Evolutionary conservation across 2,888 invertebrate species (phyloP).

Genomic region (Cepaea hortensis): DNA sequence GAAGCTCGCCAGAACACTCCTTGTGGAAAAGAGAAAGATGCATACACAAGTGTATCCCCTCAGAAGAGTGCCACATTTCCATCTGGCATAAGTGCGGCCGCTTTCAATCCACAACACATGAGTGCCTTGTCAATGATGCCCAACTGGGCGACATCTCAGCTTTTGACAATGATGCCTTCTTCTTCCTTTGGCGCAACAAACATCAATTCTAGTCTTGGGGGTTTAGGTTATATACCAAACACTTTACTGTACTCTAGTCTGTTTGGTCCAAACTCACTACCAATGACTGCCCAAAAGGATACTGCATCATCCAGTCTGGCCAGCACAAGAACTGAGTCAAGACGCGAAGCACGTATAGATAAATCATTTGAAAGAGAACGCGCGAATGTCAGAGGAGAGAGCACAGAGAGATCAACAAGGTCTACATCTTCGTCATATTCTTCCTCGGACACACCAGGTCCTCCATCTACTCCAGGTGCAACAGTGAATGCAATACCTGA

Average conservation of each 20-base stretch:
- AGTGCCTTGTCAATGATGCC: slow-evolving; percentile 12
- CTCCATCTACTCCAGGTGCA: slow-evolving; percentile 63
- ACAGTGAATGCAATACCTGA: neutral
- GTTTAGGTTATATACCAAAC: slow-evolving; percentile 39
- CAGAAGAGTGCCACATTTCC: neutral
- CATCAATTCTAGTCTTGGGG: neutral
- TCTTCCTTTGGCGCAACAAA: slow-evolving; percentile 14
- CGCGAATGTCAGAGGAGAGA: slow-evolving; percentile 8
- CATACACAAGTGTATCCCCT: neutral
- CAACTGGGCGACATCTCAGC: slow-evolving; percentile 37
- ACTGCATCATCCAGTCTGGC: slow-evolving; percentile 4
- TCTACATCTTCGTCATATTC: slow-evolving; percentile 40
- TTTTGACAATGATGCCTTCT: slow-evolving; percentile 39
- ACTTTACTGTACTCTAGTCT: slow-evolving; percentile 51
- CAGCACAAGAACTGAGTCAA: slow-evolving; percentile 32
- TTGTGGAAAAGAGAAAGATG: slow-evolving; percentile 5
- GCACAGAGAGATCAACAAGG: slow-evolving; percentile 2
- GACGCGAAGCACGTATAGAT: slow-evolving; percentile 35
- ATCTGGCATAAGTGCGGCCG: neutral
- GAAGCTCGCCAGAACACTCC: neutral
- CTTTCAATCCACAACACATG: neutral
- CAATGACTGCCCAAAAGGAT: neutral
- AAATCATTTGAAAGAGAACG: slow-evolving; percentile 38
- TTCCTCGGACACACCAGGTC: slow-evolving; percentile 39
- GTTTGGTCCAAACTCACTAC: slow-evolving; percentile 28